Evolutionary conservation across 2,113 vertebrate genomes (phyloP).

Genomic region (Istiophorus platypterus): DNA sequence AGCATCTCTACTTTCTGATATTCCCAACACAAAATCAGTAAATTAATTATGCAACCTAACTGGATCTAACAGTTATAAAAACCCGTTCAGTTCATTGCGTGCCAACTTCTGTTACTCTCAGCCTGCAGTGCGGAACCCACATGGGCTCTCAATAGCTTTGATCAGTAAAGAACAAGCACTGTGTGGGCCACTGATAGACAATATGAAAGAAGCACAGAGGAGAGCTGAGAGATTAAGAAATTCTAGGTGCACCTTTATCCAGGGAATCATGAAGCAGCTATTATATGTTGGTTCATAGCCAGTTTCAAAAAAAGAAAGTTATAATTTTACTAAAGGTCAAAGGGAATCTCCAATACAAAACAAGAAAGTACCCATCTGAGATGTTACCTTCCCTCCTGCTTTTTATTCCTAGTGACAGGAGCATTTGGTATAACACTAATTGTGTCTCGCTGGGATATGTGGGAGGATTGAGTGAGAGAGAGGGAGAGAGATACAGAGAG

Average conservation of each 20-base stretch:
- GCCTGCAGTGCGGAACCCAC: constrained; percentile 45
- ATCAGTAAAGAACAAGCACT: constrained; percentile 44
- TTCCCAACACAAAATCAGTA: constrained; percentile 7
- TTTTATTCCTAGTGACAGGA: constrained; percentile 53
- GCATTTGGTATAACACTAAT: constrained; percentile 64
- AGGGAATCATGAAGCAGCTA: constrained; percentile 25
- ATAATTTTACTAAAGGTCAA: constrained; percentile 17
- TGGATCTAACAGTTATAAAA: constrained; percentile 24
- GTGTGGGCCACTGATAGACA: constrained; percentile 50
- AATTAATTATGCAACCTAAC: constrained; percentile 27
- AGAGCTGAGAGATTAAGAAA: constrained; percentile 38
- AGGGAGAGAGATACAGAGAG: neutral
- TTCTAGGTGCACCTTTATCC: constrained; percentile 10
- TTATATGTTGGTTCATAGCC: neutral
- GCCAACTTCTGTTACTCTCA: constrained; percentile 23
- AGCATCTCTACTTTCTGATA: neutral
- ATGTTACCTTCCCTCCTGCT: constrained; percentile 7
- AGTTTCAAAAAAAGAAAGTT: neutral
- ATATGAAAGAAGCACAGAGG: constrained; percentile 29
- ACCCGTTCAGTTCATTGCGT: constrained; percentile 16
- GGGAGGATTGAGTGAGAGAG: constrained; percentile 44
- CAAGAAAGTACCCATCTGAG: constrained; percentile 21
- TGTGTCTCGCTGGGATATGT: constrained; percentile 66
- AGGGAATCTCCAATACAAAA: neutral
- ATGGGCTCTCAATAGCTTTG: constrained; percentile 51